Evolutionary conservation across 2,888 invertebrate species (phyloP).

Genomic region (Lagria hirta): DNA sequence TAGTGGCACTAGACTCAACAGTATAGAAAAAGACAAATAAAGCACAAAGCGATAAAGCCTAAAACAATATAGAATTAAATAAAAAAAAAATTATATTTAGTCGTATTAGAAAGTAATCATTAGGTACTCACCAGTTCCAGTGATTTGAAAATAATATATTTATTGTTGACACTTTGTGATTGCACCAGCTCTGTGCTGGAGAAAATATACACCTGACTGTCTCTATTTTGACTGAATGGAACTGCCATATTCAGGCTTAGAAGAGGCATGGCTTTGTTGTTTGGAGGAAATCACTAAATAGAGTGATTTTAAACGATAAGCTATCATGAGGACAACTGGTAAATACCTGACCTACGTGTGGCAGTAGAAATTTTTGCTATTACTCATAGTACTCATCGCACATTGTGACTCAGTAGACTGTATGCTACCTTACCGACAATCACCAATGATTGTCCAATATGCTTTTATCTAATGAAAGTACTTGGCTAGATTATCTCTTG

Average conservation of each 20-base stretch:
- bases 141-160: slow-evolving; percentile 15
- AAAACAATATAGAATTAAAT: slow-evolving; percentile 3
- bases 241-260: slow-evolving; percentile 19
- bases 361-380: neutral
- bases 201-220: slow-evolving; percentile 16
- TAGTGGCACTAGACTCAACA: slow-evolving; percentile 7
- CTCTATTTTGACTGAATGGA: slow-evolving; percentile 15
- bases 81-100: slow-evolving; percentile 1
- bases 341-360: neutral
- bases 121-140: slow-evolving; percentile 14
- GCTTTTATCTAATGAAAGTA: no score
- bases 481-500: no score
- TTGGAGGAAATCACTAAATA: no score
- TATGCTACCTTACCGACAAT: neutral
- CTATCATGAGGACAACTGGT: neutral
- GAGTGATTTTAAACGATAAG: no score
- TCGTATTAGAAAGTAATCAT: neutral
- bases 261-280: no score
- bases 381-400: neutral
- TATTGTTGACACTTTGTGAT: slow-evolving; percentile 3
- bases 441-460: neutral
- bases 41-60: slow-evolving; percentile 12
- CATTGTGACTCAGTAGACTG: neutral
- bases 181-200: slow-evolving; percentile 6
- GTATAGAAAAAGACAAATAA: slow-evolving; percentile 10